Evolutionary conservation across 2,113 vertebrate genomes (phyloP).

Genomic region (Tetraodon nigroviridis): DNA sequence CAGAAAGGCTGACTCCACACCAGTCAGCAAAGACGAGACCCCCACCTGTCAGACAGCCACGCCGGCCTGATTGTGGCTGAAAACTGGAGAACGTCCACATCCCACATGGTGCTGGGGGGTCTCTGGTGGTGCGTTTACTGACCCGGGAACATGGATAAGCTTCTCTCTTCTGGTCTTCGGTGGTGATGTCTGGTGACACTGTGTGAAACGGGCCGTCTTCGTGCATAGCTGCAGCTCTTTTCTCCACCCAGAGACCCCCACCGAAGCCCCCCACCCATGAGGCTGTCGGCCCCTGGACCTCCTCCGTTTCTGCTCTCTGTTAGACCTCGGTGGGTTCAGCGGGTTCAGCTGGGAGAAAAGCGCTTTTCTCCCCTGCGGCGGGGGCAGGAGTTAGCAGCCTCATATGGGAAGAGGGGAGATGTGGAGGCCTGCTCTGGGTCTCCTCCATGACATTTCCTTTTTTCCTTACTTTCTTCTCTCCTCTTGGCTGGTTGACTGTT

Average conservation of each 20-base stretch:
- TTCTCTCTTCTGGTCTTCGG: too few species aligned
- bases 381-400: slow-evolving; percentile 43
- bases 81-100: too few species aligned
- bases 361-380: slow-evolving; percentile 43
- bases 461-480: slow-evolving; percentile 8
- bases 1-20: background rate
- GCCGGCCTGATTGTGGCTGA: too few species aligned
- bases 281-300: slow-evolving; percentile 25
- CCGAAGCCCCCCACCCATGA: slow-evolving; percentile 25
- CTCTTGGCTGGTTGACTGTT: slow-evolving; percentile 35
- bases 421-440: slow-evolving; percentile 37
- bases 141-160: too few species aligned
- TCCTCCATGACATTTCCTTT: slow-evolving; percentile 28
- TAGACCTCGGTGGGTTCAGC: slow-evolving; percentile 58
- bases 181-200: too few species aligned
- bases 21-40: too few species aligned
- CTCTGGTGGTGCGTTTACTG: too few species aligned
- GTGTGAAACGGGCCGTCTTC: too few species aligned
- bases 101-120: too few species aligned
- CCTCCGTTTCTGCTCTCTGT: slow-evolving; percentile 38
- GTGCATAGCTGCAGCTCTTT: background rate
- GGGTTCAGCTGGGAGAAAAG: slow-evolving; percentile 61
- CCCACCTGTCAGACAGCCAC: too few species aligned
- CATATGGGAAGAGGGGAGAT: slow-evolving; percentile 27
- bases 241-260: slow-evolving; percentile 6